Conservation (phyloP, 2,888 invertebrate species). For the Ditylenchus weischeri region DNA sequence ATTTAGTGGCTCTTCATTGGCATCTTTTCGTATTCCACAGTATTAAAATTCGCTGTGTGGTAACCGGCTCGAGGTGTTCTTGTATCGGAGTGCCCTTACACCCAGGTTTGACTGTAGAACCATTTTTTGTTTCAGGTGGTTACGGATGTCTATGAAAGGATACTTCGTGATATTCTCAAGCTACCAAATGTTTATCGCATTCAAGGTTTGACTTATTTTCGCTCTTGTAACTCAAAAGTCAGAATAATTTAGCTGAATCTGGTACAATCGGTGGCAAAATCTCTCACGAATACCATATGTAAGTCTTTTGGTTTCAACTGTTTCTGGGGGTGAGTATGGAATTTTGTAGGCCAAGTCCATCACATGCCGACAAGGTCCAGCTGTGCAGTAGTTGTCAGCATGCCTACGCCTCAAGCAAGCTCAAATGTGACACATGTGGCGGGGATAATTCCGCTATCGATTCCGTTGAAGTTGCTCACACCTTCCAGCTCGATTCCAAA, state of each 20-base stretch:
- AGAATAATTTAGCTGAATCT: constrained; percentile 12
- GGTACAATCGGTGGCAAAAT: constrained; percentile 54
- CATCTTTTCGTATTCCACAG: too few species aligned
- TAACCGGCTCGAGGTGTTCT: too few species aligned
- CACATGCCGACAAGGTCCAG: background rate
- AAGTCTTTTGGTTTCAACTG: background rate
- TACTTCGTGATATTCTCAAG: constrained; percentile 42
- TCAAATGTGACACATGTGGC: background rate
- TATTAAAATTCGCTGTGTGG: too few species aligned
- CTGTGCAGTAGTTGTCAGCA: background rate
- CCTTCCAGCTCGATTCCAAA: constrained; percentile 80
- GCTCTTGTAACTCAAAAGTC: too few species aligned
- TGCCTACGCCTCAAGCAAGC: background rate
- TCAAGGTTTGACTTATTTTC: constrained; percentile 32
- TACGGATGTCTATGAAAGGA: constrained; percentile 39
- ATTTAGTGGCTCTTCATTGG: too few species aligned
- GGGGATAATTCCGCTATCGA: background rate
- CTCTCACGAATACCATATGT: constrained; percentile 88
- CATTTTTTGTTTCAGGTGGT: constrained; percentile 31
- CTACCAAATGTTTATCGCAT: constrained; percentile 38
- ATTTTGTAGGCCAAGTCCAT: background rate
- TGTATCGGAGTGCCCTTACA: too few species aligned
- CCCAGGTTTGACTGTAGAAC: background rate
- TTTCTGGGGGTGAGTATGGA: too few species aligned
- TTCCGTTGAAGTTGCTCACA: constrained; percentile 67